Percentiles rank a stretch among this genome's conserved stretches.
Conservation (phyloP, 2,113 vertebrate species). For the Ctenodactylus gundi region DNA sequence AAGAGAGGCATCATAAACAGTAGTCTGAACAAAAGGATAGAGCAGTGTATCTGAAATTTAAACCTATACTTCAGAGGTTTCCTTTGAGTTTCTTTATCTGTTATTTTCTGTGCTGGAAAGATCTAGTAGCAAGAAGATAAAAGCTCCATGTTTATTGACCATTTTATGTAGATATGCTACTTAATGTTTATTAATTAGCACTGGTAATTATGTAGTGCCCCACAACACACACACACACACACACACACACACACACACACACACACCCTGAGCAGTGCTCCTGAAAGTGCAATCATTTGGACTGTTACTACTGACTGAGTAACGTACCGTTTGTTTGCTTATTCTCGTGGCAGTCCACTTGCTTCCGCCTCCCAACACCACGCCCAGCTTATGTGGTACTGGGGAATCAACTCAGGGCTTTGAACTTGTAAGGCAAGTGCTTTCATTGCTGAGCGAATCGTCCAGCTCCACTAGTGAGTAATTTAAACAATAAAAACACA, state of each 20-base stretch:
- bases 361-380: too few species aligned
- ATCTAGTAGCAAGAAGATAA: background rate
- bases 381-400: too few species aligned
- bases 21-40: background rate
- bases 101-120: background rate
- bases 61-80: background rate
- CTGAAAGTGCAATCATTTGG: background rate
- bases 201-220: background rate
- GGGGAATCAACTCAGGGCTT: too few species aligned
- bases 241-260: background rate
- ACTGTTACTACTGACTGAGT: background rate
- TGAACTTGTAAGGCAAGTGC: too few species aligned
- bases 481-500: conserved; percentile 3
- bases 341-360: too few species aligned
- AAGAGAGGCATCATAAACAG: background rate
- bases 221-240: background rate
- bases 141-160: background rate
- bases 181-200: background rate
- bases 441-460: too few species aligned
- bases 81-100: background rate
- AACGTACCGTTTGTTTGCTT: too few species aligned
- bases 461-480: background rate
- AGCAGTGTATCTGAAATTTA: background rate
- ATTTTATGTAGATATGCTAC: background rate
- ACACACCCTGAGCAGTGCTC: background rate